Evolutionary conservation across 1,140 invertebrate species (phyloP).

Genomic region (Littorina saxatilis): DNA sequence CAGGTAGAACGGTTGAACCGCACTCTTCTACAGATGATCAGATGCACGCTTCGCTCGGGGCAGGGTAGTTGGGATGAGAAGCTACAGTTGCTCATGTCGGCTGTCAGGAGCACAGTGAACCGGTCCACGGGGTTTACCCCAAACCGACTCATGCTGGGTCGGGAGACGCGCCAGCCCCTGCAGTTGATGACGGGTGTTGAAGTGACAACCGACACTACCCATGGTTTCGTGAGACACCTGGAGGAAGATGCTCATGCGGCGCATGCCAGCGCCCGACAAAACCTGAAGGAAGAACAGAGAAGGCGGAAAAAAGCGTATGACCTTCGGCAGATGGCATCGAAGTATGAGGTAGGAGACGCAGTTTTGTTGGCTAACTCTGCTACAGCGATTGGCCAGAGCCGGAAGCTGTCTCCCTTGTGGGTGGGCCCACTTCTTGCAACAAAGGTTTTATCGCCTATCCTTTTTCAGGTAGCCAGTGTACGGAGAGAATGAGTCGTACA

Average conservation of each 20-base stretch:
- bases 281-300: no score
- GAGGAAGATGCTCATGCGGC: not conserved
- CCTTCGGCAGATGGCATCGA: not conserved
- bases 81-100: constrained; percentile 29
- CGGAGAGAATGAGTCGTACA: not conserved
- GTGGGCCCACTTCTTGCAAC: not conserved
- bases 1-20: constrained; percentile 47
- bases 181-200: constrained; percentile 4
- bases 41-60: constrained; percentile 35
- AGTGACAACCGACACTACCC: not conserved
- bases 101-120: constrained; percentile 26
- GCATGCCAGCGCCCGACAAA: not conserved
- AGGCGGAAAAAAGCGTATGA: constrained; percentile 3
- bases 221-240: not conserved
- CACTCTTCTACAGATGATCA: constrained; percentile 30
- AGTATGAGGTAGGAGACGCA: not conserved
- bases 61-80: constrained; percentile 44
- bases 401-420: not conserved
- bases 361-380: not conserved
- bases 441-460: not conserved
- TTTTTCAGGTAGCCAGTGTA: not conserved
- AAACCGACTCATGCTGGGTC: constrained; percentile 47
- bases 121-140: constrained; percentile 39
- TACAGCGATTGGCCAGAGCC: not conserved
- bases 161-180: constrained; percentile 32